Base-by-base conservation (phyloP, 2,113 vertebrate genomes). In the Solea solea region DNA sequence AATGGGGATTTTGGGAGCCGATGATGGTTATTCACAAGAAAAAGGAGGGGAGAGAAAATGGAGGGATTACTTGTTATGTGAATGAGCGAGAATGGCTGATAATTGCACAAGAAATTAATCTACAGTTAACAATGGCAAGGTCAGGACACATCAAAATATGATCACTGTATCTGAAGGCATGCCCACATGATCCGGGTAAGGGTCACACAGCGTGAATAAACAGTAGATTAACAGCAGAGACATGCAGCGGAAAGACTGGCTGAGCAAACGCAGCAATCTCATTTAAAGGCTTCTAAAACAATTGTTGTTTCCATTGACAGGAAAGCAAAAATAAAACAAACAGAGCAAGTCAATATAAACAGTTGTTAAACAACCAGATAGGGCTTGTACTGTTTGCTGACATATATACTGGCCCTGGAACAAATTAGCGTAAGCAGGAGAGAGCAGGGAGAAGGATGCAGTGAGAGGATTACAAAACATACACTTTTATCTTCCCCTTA, bases 11-110 rank as follows among this genome's bases (percentile, higher is more conserved):
- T 87, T 40, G 72, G 59, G 72, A 78, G 63, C 51, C 13, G 74
- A 78, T 67, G 59, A 74, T 71, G 64, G 45, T 86, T 86, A 86
- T 85, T 79, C 74, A 81, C 69, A 63, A 86, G 58, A 79, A 66
- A 44, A 65, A 75, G 70, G 64, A 81, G 85, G 74, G 85, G 78
- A 89, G 76, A 93, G 64, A 92, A 86, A 90, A 92, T 84, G 82
- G 74, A 68, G 72, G 81, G 74, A 89, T 91, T 88, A 94, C 88
- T 95, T 90, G 84, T 94, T 96, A 96, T 93, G 59, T 92, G 88
- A 78, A 92, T 89, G 77, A 80, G 61, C 83, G 57, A 70, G 64
- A 61, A 68, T 58, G 66, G 64, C 45, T 64, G 55, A 78, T 50
- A 64, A 82, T 57, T 87, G 81, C 79, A 91, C 41, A 69, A 80